phyloP scores from a whole-genome alignment of 2,888 invertebrate genomes.

The Laothoe populi region DNA sequence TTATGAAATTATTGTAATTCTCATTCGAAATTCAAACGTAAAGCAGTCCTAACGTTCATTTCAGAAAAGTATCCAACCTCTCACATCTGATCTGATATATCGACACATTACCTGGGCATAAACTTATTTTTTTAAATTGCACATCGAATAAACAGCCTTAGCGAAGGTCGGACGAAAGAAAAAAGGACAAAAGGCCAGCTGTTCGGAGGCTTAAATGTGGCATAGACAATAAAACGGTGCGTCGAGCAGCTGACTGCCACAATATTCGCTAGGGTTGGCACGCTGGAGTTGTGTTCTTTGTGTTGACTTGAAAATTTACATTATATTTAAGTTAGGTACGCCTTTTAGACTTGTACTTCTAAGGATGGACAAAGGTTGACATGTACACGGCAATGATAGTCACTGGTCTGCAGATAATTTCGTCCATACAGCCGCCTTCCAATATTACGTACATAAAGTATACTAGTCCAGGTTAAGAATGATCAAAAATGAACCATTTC shows the following conservation, averaged over 20 bases:
- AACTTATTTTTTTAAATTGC: constrained; percentile 23
- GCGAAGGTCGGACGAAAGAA: constrained; percentile 44
- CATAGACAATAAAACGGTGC: constrained; percentile 36
- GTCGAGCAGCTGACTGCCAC: constrained; percentile 48
- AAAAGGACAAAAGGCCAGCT: constrained; percentile 51
- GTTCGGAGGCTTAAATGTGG: constrained; percentile 42
- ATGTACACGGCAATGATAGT: not conserved
- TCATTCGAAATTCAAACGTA: not conserved
- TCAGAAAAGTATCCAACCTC: not conserved
- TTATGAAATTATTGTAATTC: not conserved
- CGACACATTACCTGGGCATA: constrained; percentile 4
- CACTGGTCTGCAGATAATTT: not conserved
- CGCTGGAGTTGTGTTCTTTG: constrained; percentile 9
- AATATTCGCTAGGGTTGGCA: constrained; percentile 44
- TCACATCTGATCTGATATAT: constrained; percentile 3
- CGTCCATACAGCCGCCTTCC: no score
- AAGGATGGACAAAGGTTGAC: not conserved
- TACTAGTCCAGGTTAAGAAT: no score
- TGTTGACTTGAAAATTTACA: not conserved
- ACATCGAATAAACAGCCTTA: constrained; percentile 34
- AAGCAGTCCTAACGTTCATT: constrained; percentile 15
- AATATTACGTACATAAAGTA: no score
- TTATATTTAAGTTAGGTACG: constrained; percentile 8
- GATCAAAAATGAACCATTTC: no score
- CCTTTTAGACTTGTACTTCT: not conserved